Evolutionary conservation across 2,888 invertebrate genomes (phyloP), one percentile per base, ranked within the genome.

Genomic region (Tenthredo scrophulariae): DNA sequence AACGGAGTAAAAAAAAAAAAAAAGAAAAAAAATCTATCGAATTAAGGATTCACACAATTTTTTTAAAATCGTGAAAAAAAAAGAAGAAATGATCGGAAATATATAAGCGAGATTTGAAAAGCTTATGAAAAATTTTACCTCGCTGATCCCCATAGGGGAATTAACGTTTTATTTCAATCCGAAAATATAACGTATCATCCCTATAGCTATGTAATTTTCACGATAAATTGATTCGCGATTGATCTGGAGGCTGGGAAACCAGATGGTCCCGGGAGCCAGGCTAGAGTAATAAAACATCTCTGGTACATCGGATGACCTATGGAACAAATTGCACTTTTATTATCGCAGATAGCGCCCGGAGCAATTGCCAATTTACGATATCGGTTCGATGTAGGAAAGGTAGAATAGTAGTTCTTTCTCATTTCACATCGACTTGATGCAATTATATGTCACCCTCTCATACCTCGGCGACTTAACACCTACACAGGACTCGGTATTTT

Each of bases 361-460:
- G 80, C 80, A 80, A 80, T 80, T 80, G 80, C 37, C 80, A 80
- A 80, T 80, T 80, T 58, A 58, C 80, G 80, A 58, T 80, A 80
- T 40, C 40, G 58, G 58, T 58, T 62, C 10, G 26, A 7, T 10
- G 62, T 9, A 40, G 33, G 29, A 40, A 43, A 74, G 46, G 77
- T 18, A 65, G 29, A 37, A 10, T 40, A 33, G 75, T 26, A 67
- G 67, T 67, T 74, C 43, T 74, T 13, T 46, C 74, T 46, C 10
- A 46, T 46, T 74, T 74, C 43, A 43, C 18, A 9, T 62, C 80
- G 58, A 80, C 22, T 58, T 22, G 6, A 40, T 62, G 26, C 80
- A 80, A 80, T 80, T 80, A 80, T 33, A 43, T 40, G 62, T 40
- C 58, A 22, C 15, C 33, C 37, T 13, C 26, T 40, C 22, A 62